Evolutionary conservation across 1,140 invertebrate genomes (phyloP).

Genomic region (Achatina immaculata): DNA sequence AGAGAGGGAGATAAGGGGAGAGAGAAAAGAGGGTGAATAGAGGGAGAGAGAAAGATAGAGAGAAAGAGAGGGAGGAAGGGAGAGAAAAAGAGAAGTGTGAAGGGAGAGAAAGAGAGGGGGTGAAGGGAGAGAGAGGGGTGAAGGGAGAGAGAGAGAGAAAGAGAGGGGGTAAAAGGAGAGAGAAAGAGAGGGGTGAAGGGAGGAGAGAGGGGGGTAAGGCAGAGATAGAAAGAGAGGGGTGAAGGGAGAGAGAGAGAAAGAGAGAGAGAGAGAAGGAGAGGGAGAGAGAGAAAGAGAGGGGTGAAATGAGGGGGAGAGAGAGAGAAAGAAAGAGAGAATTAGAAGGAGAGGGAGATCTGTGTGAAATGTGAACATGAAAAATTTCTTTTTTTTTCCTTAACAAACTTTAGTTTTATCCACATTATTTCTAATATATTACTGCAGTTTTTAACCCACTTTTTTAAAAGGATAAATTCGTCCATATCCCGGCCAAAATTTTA

Average conservation of each 20-base stretch:
- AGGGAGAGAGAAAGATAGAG: too few relatives aligned
- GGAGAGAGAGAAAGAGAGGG: background rate
- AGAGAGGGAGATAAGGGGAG: too few relatives aligned
- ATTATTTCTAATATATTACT: too few relatives aligned
- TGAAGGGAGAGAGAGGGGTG: background rate
- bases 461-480: too few relatives aligned
- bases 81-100: too few relatives aligned
- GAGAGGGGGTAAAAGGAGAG: background rate
- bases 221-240: background rate
- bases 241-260: conserved; percentile 4
- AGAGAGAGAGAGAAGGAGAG: background rate
- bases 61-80: too few relatives aligned
- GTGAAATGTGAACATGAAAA: too few relatives aligned
- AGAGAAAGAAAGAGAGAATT: conserved; percentile 1
- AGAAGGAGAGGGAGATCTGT: conserved; percentile 19
- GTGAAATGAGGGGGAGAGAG: background rate
- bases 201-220: background rate
- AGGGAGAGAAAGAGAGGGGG: background rate
- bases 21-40: too few relatives aligned
- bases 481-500: too few relatives aligned
- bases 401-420: too few relatives aligned
- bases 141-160: background rate
- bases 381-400: too few relatives aligned
- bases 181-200: conserved; percentile 7
- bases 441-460: too few relatives aligned